phyloP scores from a whole-genome alignment of 2,797 vertebrate species.

The Spinus pinus region DNA sequence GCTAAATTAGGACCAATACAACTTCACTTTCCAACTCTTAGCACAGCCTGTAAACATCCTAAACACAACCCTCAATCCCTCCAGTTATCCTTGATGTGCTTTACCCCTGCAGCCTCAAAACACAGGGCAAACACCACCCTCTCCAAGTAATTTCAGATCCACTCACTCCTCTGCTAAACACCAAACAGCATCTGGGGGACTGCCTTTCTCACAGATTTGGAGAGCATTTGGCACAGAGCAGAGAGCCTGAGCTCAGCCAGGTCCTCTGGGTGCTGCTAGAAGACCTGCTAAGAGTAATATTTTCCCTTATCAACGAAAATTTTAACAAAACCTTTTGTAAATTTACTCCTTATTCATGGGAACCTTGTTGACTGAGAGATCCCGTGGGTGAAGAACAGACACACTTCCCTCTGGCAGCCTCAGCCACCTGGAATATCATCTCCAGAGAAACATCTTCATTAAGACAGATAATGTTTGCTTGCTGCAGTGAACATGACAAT shows the following conservation, averaged over 20 bases:
- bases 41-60: neutral
- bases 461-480: neutral
- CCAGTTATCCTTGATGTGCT: neutral
- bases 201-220: neutral
- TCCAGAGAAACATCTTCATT: neutral
- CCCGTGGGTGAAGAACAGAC: neutral
- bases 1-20: neutral
- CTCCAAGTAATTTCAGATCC: neutral
- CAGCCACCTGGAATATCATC: neutral
- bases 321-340: neutral
- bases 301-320: neutral
- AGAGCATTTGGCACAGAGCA: neutral
- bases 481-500: neutral
- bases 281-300: neutral
- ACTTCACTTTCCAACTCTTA: neutral
- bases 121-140: neutral
- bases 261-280: neutral
- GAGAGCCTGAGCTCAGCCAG: neutral
- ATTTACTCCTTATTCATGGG: neutral
- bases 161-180: neutral
- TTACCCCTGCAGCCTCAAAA: neutral
- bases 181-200: neutral
- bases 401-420: neutral
- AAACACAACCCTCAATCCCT: neutral
- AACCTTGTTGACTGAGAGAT: neutral